Evolutionary conservation across 2,797 vertebrate genomes (phyloP).

Genomic region (Mustela erminea): DNA sequence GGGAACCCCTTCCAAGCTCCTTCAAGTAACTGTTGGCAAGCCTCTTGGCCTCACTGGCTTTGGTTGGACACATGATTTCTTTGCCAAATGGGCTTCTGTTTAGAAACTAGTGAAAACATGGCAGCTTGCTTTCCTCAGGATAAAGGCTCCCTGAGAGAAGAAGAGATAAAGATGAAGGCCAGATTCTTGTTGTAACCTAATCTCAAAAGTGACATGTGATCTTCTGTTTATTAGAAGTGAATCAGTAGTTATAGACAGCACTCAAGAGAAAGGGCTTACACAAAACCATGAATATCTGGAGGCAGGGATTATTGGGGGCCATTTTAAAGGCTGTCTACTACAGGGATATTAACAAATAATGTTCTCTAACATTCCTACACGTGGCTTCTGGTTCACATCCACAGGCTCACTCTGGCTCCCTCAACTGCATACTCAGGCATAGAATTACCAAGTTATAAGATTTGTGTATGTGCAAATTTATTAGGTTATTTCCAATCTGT

Average conservation of each 20-base stretch:
- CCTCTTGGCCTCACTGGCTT: not conserved
- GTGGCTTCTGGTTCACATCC: not conserved
- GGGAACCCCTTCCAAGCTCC: not conserved
- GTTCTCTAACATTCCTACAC: not conserved
- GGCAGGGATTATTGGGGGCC: not conserved
- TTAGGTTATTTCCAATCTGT: conserved; percentile 27
- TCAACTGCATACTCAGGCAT: not conserved
- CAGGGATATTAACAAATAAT: not conserved
- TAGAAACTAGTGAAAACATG: not conserved
- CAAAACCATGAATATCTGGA: not conserved
- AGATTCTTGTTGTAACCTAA: conserved; percentile 7
- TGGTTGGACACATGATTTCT: not conserved
- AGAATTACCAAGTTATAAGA: not conserved
- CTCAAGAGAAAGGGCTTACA: not conserved
- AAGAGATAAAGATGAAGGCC: not conserved
- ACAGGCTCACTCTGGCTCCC: not conserved
- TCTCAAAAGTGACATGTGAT: not conserved
- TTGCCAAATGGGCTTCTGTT: not conserved
- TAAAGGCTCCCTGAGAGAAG: not conserved
- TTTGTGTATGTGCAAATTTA: not conserved
- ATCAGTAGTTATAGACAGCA: not conserved
- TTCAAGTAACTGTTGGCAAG: not conserved
- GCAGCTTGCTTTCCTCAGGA: not conserved
- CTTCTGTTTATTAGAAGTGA: not conserved
- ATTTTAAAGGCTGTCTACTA: not conserved